These are phyloP conservation scores for Chorisops tibialis DNA, from an alignment of 2,888 invertebrate species.

Conservation along the genomic window DNA sequence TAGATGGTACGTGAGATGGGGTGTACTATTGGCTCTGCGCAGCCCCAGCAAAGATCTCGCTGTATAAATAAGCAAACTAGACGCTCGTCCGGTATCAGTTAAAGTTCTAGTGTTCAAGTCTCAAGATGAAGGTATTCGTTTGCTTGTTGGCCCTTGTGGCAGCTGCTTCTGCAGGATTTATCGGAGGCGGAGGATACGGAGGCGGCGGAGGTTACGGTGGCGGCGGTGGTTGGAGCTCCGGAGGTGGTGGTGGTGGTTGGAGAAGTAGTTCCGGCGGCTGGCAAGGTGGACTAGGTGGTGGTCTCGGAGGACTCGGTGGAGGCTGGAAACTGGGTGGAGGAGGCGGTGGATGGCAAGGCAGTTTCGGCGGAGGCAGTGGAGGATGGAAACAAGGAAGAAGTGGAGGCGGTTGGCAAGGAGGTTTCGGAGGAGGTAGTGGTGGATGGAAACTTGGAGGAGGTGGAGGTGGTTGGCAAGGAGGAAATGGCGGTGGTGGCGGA, in stretches of 20 bases:
- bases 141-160: constrained; percentile 12
- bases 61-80: too few species aligned
- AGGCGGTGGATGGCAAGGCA: neutral
- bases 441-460: neutral
- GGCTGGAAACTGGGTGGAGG: neutral
- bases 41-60: too few species aligned
- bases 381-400: neutral
- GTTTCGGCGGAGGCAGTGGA: neutral
- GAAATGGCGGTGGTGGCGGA: neutral
- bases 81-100: neutral
- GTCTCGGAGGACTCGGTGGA: neutral
- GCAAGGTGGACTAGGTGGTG: neutral
- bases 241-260: neutral
- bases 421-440: neutral
- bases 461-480: neutral
- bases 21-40: too few species aligned
- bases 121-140: constrained; percentile 13
- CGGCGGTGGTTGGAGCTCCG: neutral
- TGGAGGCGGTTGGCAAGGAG: neutral
- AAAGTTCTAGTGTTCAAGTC: neutral
- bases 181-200: neutral
- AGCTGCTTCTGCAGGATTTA: constrained; percentile 5
- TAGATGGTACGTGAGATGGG: too few species aligned
- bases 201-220: neutral
- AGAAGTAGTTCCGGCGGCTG: neutral